phyloP scores from a whole-genome alignment of 30 jellyfish, hydroid and myxozoan species.

The Aurelia aurita complex sp. Pacific region DNA sequence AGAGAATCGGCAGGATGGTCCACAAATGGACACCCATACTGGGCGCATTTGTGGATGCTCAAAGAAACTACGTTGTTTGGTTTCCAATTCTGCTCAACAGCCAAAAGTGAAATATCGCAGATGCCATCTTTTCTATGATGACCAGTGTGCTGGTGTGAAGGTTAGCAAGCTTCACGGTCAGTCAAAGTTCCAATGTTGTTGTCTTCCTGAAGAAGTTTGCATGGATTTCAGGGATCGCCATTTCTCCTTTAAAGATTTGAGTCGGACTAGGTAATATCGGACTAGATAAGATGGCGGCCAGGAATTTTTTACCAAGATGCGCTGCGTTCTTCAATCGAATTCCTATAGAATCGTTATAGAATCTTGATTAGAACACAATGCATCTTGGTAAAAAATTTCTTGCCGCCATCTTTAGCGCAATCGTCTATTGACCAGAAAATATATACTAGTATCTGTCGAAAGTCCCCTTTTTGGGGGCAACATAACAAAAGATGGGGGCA shows the following conservation, averaged over 20 bases:
- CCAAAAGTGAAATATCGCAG: neutral
- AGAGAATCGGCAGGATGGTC: neutral
- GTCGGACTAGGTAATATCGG: neutral
- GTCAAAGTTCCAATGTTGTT: neutral
- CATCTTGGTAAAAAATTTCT: no score
- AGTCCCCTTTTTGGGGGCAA: no score
- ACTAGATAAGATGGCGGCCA: no score
- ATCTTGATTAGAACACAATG: no score
- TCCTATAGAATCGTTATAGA: no score
- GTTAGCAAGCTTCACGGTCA: neutral
- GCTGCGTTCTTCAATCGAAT: no score
- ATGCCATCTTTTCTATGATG: neutral
- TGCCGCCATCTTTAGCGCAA: no score
- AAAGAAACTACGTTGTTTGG: neutral
- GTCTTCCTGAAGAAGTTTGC: conserved; percentile 6
- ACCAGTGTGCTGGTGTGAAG: conserved; percentile 1
- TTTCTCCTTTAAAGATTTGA: neutral
- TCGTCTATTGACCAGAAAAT: no score
- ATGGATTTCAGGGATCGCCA: neutral
- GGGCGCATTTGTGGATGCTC: conserved; percentile 2
- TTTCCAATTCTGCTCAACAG: neutral
- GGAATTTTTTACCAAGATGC: no score
- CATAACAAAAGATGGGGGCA: no score
- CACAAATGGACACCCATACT: neutral
- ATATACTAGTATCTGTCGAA: no score